Base-by-base conservation (phyloP, 2,113 vertebrate species). In the Syngnathus scovelli region DNA sequence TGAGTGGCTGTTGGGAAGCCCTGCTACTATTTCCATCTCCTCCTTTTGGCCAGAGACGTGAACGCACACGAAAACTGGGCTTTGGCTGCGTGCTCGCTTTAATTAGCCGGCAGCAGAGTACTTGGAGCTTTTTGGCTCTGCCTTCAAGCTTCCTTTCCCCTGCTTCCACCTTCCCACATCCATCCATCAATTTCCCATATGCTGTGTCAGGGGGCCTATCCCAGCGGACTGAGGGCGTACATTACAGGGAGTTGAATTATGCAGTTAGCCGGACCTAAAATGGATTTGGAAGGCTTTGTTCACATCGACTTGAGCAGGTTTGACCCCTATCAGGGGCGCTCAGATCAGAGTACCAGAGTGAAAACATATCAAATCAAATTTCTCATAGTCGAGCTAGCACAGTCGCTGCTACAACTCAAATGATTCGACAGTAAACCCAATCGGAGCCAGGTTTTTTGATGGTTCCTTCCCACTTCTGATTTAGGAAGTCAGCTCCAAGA, bases 21-120 rank as follows among this genome's bases (percentile, higher is more conserved):
- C 83, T 81, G 83, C 74, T 87, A 79, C 89, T 90, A 90, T 90
- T 90, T 89, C 86, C 70, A 87, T 81, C 78, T 79, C 70, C 71
- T 81, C 78, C 27, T 82, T 58, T 80, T 88, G 87, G 84, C 79
- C 75, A 55, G 69, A 80, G 80, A 82, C 85, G 84, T 78, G 86
- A 87, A 83, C 78, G 78, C 83, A 78, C 72, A 80, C 80, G 70
- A 81, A 86, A 82, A 84, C 86, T 83, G 84, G 75, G 83, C 72
- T 83, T 78, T 84, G 81, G 82, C 84, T 86, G 41, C 61, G 44
- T 44, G 79, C 74, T 71, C 78, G 76, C 83, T 87, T 82, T 88
- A 88, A 88, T 89, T 88, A 87, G 87, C 84, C 84, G 84, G 79
- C 78, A 67, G 76, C 79, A 67, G 76, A 78, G 86, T 44, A 85